phyloP scores from a whole-genome alignment of 2,797 vertebrate species.

The Lerista edwardsae region DNA sequence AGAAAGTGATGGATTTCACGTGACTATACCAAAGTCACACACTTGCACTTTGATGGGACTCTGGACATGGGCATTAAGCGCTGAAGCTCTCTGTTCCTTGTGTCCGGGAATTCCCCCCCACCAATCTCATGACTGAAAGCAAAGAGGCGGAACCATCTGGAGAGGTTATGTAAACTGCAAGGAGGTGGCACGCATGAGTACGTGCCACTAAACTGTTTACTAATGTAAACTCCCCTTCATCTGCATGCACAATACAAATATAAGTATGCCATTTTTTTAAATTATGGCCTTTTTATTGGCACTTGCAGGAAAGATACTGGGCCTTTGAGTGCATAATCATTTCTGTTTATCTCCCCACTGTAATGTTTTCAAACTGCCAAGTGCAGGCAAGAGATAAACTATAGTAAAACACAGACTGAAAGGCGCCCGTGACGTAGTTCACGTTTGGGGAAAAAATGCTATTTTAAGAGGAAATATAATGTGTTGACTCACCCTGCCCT shows the following conservation, averaged over 20 bases:
- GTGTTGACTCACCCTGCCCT: slow-evolving; percentile 61
- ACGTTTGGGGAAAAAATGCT: background rate
- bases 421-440: slow-evolving; percentile 73
- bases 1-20: no score
- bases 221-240: slow-evolving; percentile 49
- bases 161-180: accelerated
- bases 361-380: slow-evolving; percentile 76
- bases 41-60: background rate
- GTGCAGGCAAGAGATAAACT: slow-evolving; percentile 76
- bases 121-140: background rate
- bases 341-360: slow-evolving; percentile 76
- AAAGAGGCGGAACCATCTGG: background rate
- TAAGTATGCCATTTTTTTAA: slow-evolving; percentile 63
- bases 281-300: slow-evolving; percentile 80
- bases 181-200: slow-evolving; percentile 8
- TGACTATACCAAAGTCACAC: no score
- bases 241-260: slow-evolving; percentile 43
- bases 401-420: slow-evolving; percentile 74
- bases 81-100: background rate
- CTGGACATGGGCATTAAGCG: background rate
- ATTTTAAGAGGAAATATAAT: slow-evolving; percentile 62
- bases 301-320: slow-evolving; percentile 68
- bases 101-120: background rate
- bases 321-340: slow-evolving; percentile 70
- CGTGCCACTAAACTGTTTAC: slow-evolving; percentile 38